phyloP scores from a whole-genome alignment of 1,140 invertebrate species.

The Trichonephila inaurata region DNA sequence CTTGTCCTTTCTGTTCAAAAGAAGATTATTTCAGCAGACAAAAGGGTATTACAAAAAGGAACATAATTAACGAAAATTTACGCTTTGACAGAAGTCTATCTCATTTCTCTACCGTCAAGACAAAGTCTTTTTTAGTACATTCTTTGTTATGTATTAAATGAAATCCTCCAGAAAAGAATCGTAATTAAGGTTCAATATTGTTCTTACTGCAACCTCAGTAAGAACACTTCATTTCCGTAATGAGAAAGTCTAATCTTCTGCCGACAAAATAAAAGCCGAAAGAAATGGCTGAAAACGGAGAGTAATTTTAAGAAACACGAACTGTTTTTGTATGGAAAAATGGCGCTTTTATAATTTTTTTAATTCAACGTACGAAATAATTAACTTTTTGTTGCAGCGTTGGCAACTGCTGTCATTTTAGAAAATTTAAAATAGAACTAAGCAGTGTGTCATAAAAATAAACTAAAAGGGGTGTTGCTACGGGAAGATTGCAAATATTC shows the following conservation, averaged over 20 bases:
- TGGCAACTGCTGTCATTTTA: not conserved
- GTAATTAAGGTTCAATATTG: conserved; percentile 19
- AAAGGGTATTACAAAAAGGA: not conserved
- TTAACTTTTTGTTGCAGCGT: not conserved
- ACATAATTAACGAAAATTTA: not conserved
- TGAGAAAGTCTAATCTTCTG: not conserved
- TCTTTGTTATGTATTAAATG: not conserved
- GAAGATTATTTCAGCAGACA: not conserved
- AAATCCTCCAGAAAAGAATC: not conserved
- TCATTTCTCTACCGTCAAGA: not conserved
- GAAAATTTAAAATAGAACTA: not conserved
- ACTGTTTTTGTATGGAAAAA: not conserved
- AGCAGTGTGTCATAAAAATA: not conserved
- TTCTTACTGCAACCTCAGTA: not conserved
- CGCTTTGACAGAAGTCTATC: not conserved
- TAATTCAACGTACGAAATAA: not conserved
- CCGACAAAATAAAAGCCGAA: not conserved
- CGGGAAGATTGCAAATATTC: not conserved
- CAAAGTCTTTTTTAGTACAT: not conserved
- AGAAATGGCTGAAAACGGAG: not conserved
- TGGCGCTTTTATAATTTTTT: not conserved
- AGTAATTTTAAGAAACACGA: not conserved
- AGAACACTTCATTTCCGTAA: not conserved
- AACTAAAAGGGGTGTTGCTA: not conserved
- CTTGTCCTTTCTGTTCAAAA: not conserved